phyloP scores from a whole-genome alignment of 2,797 vertebrate species.

The Chiloscyllium punctatum region DNA sequence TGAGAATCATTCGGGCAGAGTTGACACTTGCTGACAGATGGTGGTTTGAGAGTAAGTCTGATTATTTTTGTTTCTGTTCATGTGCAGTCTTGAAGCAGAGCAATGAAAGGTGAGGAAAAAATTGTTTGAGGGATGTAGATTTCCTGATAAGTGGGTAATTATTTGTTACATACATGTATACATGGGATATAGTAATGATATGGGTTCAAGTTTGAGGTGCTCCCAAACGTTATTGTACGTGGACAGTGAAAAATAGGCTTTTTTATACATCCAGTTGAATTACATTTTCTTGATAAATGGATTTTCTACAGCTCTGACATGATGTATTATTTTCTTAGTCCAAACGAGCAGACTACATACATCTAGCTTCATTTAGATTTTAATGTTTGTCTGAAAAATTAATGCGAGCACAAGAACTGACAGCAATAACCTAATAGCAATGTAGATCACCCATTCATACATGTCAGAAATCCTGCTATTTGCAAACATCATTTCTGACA shows the following conservation, averaged over 20 bases:
- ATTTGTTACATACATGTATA: background rate
- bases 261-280: background rate
- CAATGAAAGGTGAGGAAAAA: background rate
- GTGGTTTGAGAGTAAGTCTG: background rate
- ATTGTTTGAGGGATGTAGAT: background rate
- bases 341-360: background rate
- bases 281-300: background rate
- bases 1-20: background rate
- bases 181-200: background rate
- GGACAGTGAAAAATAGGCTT: background rate
- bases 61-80: background rate
- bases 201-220: background rate
- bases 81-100: background rate
- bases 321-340: background rate
- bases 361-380: constrained; percentile 18
- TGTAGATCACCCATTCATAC: background rate
- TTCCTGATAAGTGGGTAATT: background rate
- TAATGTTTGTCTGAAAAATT: background rate
- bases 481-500: background rate
- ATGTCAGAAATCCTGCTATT: background rate
- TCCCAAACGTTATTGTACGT: background rate
- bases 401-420: background rate
- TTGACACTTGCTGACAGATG: background rate
- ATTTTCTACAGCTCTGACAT: constrained; percentile 18
- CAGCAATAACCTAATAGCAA: background rate